These are phyloP conservation scores for Leuctra nigra DNA, from an alignment of 2,888 invertebrate species.

Conservation along the genomic window DNA sequence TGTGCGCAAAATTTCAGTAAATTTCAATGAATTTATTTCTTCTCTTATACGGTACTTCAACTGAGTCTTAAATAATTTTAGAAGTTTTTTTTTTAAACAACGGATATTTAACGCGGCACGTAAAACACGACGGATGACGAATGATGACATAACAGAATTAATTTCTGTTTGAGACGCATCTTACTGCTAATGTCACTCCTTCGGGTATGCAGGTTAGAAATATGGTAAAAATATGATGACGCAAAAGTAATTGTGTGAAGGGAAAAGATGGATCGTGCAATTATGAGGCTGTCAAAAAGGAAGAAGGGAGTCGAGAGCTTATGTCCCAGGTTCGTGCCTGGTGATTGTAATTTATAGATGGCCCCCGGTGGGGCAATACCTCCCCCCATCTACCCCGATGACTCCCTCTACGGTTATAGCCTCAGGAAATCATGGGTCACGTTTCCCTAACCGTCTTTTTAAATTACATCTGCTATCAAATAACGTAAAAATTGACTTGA, in stretches of 20 bases:
- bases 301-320: background rate
- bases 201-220: conserved; percentile 11
- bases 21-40: too few relatives aligned
- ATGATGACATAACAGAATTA: too few relatives aligned
- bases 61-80: too few relatives aligned
- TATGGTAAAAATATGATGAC: conserved; percentile 8
- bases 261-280: conserved; percentile 17
- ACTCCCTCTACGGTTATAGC: conserved; percentile 17
- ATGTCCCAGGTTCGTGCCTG: conserved; percentile 6
- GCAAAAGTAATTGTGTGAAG: conserved; percentile 13
- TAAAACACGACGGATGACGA: too few relatives aligned
- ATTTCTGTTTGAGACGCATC: conserved; percentile 5
- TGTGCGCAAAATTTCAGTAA: too few relatives aligned
- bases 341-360: conserved; percentile 23
- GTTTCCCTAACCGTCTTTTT: background rate
- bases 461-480: background rate
- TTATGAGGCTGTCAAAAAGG: conserved; percentile 12
- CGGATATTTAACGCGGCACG: too few relatives aligned
- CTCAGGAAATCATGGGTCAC: conserved; percentile 1
- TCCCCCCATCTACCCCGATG: too few relatives aligned
- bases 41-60: too few relatives aligned
- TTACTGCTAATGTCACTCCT: conserved; percentile 14
- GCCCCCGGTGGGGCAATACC: conserved; percentile 18
- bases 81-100: too few relatives aligned
- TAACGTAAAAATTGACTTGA: too few relatives aligned